phyloP scores from a whole-genome alignment of 2,797 vertebrate species.

The Phrynocephalus forsythii region DNA sequence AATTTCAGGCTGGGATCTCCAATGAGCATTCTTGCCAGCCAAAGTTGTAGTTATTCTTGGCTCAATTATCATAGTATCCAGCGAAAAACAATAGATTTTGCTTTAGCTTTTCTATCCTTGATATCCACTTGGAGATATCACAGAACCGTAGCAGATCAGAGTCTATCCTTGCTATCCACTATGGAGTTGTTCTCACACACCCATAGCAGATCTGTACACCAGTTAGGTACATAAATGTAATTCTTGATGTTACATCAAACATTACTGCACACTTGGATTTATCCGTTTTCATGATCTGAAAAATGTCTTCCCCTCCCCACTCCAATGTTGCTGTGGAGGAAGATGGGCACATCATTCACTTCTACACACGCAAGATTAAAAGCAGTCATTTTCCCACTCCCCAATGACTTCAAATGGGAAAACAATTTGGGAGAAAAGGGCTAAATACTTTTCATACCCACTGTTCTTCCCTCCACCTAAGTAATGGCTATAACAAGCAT shows the following conservation, averaged over 20 bases:
- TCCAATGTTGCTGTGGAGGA: too few relatives aligned
- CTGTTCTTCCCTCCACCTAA: too few relatives aligned
- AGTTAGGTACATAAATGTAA: conserved; percentile 98
- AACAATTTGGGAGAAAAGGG: too few relatives aligned
- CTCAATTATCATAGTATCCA: conserved; percentile 90
- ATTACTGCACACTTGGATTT: conserved; percentile 98
- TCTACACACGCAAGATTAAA: too few relatives aligned
- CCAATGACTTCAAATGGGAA: too few relatives aligned
- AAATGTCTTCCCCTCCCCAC: too few relatives aligned
- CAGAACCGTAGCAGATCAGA: conserved; percentile 77
- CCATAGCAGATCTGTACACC: conserved; percentile 97
- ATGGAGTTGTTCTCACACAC: conserved; percentile 99
- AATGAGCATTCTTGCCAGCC: conserved; percentile 85
- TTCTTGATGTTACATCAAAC: conserved; percentile 98
- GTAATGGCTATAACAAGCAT: too few relatives aligned
- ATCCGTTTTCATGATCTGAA: too few relatives aligned
- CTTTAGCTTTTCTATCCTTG: conserved; percentile 99
- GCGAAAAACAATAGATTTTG: conserved; percentile 98
- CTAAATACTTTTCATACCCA: too few relatives aligned
- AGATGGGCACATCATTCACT: too few relatives aligned
- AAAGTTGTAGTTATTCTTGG: conserved; percentile 88
- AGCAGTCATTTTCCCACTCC: too few relatives aligned
- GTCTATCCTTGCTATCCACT: conserved; percentile 68
- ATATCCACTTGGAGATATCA: conserved; percentile 98
- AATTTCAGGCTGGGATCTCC: conserved; percentile 86